Conservation (phyloP, 2,113 vertebrate genomes). For the Orientallactaga bullata region DNA sequence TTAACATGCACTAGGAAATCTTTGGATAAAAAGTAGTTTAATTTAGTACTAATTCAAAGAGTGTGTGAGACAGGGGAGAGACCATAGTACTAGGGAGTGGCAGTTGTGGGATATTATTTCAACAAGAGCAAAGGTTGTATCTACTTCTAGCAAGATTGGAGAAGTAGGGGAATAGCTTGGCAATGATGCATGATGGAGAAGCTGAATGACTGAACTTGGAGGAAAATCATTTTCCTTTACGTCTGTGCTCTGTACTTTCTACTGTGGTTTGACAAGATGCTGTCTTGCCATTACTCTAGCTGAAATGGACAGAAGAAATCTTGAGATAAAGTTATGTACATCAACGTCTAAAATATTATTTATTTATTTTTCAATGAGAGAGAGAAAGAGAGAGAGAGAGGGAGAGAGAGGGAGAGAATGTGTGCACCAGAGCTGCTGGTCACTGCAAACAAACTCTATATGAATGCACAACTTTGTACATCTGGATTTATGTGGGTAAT, state of each 20-base stretch:
- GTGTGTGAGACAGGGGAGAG: background rate
- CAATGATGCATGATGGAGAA: background rate
- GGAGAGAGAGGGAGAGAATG: too few species aligned
- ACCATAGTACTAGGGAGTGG: background rate
- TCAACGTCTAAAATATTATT: background rate
- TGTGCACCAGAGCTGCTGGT: too few species aligned
- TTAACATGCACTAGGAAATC: background rate
- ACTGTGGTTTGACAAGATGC: background rate
- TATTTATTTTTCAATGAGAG: too few species aligned
- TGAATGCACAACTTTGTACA: too few species aligned
- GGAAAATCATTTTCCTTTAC: background rate
- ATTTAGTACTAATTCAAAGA: constrained; percentile 26
- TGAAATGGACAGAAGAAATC: constrained; percentile 18
- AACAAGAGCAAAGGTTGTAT: background rate
- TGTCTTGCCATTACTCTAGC: background rate
- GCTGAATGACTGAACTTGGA: background rate
- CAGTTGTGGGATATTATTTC: background rate
- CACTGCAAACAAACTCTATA: too few species aligned
- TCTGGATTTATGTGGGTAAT: too few species aligned
- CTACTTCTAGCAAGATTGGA: background rate
- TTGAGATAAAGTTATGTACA: background rate
- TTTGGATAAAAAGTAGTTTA: constrained; percentile 28
- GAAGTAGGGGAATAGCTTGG: background rate
- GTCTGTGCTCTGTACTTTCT: background rate
- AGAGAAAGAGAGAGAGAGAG: too few species aligned